A percentile compares a stretch with the other conserved stretches of the same genome.
Conservation (phyloP, 2,888 invertebrate genomes). For the Notodonta ziczac region DNA sequence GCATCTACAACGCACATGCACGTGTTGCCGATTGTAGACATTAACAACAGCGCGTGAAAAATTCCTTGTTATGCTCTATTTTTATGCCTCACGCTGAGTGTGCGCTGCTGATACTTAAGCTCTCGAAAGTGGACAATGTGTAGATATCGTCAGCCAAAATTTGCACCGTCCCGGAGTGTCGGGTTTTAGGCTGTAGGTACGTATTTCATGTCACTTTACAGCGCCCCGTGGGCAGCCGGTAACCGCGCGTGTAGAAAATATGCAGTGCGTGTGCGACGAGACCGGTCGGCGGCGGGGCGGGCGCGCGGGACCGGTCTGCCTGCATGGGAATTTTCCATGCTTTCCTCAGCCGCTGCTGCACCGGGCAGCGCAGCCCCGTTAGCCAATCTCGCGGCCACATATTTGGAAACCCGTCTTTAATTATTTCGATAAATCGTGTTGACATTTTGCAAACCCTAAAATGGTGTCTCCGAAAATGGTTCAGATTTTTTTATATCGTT, state of each 20-base stretch:
- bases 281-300: constrained; percentile 59
- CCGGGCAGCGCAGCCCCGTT: constrained; percentile 19
- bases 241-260: constrained; percentile 39
- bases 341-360: constrained; percentile 51
- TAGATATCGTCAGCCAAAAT: too few species aligned
- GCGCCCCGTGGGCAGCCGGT: background rate
- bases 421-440: constrained; percentile 14
- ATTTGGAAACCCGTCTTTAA: constrained; percentile 19
- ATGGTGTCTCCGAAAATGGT: background rate
- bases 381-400: constrained; percentile 10
- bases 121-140: too few species aligned
- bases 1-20: too few species aligned
- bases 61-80: too few species aligned
- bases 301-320: constrained; percentile 51
- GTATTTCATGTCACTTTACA: too few species aligned
- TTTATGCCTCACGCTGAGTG: too few species aligned
- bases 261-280: constrained; percentile 41
- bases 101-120: too few species aligned
- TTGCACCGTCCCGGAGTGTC: too few species aligned
- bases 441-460: constrained; percentile 3
- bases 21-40: too few species aligned
- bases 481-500: background rate
- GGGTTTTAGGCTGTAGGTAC: too few species aligned
- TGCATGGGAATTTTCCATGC: constrained; percentile 67
- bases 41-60: too few species aligned